Evolutionary conservation across 2,113 vertebrate genomes (phyloP).

Genomic region (Thymallus thymallus): DNA sequence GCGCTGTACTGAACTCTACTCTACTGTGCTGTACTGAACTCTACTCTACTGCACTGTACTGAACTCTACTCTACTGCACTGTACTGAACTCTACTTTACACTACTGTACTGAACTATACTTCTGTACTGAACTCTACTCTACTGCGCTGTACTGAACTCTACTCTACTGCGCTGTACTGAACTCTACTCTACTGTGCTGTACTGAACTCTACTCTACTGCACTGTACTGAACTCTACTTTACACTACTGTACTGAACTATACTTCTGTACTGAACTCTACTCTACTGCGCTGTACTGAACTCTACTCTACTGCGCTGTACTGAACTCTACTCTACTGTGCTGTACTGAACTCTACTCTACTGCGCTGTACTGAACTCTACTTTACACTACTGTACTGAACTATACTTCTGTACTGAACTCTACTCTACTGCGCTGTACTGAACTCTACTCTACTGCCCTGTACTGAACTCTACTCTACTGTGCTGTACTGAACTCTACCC

Average conservation of each 20-base stretch:
- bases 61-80: not conserved
- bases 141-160: not conserved
- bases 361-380: not conserved
- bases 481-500: too few species aligned
- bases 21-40: too few species aligned
- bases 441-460: not conserved
- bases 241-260: not conserved
- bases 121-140: not conserved
- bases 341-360: not conserved
- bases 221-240: conserved; percentile 1
- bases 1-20: too few species aligned
- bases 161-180: not conserved
- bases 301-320: not conserved
- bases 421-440: not conserved
- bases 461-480: not conserved
- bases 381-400: not conserved
- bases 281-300: not conserved
- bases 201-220: not conserved
- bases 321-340: not conserved
- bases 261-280: not conserved
- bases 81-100: not conserved
- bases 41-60: not conserved
- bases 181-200: not conserved
- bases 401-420: not conserved
- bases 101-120: not conserved